These are phyloP conservation scores for Leptinotarsa undecemlineata DNA, from an alignment of 1,140 invertebrate species.

Conservation along the genomic window DNA sequence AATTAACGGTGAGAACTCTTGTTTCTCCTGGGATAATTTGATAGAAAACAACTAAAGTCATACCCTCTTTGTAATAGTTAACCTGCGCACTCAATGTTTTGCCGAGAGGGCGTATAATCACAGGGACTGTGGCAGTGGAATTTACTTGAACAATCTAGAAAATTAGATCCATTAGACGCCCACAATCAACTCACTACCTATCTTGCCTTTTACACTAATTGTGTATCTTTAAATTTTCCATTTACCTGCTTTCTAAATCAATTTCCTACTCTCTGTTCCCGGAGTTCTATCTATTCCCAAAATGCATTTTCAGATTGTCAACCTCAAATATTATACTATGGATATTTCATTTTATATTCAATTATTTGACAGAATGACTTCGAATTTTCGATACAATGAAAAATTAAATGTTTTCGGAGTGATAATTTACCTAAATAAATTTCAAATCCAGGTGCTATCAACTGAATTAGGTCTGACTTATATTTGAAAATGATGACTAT, in stretches of 20 bases:
- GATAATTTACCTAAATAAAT: no score
- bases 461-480: no score
- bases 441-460: no score
- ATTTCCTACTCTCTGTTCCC: background rate
- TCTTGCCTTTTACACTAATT: background rate
- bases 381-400: no score
- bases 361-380: no score
- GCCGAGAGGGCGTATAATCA: slow-evolving; percentile 16
- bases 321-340: no score
- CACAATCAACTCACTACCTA: slow-evolving; percentile 15
- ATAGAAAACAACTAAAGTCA: slow-evolving; percentile 12
- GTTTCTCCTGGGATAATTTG: no score
- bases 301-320: background rate
- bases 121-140: slow-evolving; percentile 6
- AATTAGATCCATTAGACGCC: slow-evolving; percentile 9
- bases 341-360: no score
- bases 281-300: background rate
- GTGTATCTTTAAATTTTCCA: background rate
- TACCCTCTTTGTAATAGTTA: slow-evolving; percentile 21
- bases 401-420: no score
- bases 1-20: no score
- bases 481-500: no score
- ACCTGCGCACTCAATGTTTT: slow-evolving; percentile 10
- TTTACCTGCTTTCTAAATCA: background rate
- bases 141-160: slow-evolving; percentile 12